phyloP scores from a whole-genome alignment of 2,797 vertebrate species.

The Botia almorhae region DNA sequence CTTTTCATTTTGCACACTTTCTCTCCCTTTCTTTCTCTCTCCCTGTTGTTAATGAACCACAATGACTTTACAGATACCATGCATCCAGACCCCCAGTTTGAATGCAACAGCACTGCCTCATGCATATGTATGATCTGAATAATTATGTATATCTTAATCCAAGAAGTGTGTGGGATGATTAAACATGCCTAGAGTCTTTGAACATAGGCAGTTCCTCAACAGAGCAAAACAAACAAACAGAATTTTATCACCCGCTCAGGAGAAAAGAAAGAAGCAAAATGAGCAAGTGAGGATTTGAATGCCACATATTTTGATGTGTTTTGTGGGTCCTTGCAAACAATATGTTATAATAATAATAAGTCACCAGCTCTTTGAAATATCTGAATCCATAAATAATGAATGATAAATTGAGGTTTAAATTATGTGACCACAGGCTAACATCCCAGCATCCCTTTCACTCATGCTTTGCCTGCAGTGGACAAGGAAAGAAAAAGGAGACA shows the following conservation, averaged over 20 bases:
- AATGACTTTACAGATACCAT: slow-evolving; percentile 47
- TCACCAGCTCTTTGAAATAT: slow-evolving; percentile 35
- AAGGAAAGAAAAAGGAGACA: background rate
- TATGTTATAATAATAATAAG: slow-evolving; percentile 24
- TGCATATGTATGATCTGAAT: slow-evolving; percentile 62
- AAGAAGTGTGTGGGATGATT: slow-evolving; percentile 64
- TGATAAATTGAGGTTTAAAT: slow-evolving; percentile 20
- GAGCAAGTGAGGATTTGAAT: slow-evolving; percentile 31
- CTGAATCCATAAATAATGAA: slow-evolving; percentile 36
- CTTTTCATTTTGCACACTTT: no score
- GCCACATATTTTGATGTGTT: slow-evolving; percentile 20
- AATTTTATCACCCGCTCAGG: slow-evolving; percentile 48
- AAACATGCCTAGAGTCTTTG: slow-evolving; percentile 60
- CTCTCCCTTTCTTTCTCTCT: background rate
- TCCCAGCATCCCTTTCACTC: slow-evolving; percentile 34
- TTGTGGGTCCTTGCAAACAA: slow-evolving; percentile 5
- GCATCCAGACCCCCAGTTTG: slow-evolving; percentile 37
- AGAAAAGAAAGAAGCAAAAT: slow-evolving; percentile 16
- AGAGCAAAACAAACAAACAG: slow-evolving; percentile 54
- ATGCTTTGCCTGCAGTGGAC: background rate
- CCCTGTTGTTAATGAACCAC: slow-evolving; percentile 48
- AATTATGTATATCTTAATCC: slow-evolving; percentile 65
- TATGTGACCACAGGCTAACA: slow-evolving; percentile 27
- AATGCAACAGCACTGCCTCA: slow-evolving; percentile 51
- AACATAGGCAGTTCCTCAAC: slow-evolving; percentile 55